Conservation (phyloP, 2,888 invertebrate genomes). For the Microctonus aethiopoides region DNA sequence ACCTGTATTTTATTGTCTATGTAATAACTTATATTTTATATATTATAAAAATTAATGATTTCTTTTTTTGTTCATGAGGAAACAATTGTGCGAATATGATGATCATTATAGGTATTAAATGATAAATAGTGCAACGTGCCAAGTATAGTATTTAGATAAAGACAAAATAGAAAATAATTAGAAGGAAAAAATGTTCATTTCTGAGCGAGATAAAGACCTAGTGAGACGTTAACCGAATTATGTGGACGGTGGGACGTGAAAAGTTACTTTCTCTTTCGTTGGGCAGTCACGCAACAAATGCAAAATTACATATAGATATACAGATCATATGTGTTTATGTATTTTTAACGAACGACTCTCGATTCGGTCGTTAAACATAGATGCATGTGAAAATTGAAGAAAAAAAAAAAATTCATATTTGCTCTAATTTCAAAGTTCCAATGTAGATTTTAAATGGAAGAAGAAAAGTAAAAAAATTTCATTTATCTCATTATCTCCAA, state of each 20-base stretch:
- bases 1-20: too few relatives aligned
- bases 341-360: slow-evolving; percentile 18
- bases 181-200: neutral
- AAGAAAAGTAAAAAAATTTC: neutral
- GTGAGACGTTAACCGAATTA: slow-evolving; percentile 28
- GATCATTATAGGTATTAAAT: neutral
- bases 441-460: neutral
- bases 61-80: neutral
- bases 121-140: neutral
- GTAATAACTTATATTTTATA: neutral
- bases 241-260: slow-evolving; percentile 20
- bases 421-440: neutral
- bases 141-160: neutral
- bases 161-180: neutral
- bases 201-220: slow-evolving; percentile 18
- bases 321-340: neutral
- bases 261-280: slow-evolving; percentile 31
- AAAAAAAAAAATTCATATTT: neutral
- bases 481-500: too few relatives aligned
- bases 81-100: neutral
- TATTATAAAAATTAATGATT: neutral
- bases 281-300: slow-evolving; percentile 31
- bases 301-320: slow-evolving; percentile 12
- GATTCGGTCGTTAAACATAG: slow-evolving; percentile 16
- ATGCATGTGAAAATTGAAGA: neutral